These are phyloP conservation scores for Drosophila obscura DNA, from an alignment of 1,140 invertebrate species.

Conservation along the genomic window DNA sequence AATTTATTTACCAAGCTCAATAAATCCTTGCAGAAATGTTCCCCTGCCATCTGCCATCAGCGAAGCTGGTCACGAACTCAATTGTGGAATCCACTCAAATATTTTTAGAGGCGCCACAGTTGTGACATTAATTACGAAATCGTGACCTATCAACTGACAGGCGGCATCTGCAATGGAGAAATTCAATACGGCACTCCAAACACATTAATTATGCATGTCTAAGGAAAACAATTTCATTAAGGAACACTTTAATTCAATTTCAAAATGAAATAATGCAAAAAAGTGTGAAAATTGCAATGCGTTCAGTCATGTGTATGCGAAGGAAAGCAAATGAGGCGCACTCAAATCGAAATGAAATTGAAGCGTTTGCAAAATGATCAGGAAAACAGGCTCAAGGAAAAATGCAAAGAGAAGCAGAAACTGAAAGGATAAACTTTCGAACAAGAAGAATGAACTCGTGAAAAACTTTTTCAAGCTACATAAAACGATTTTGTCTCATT, in stretches of 20 bases:
- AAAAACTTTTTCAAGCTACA: conserved; percentile 10
- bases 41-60: conserved; percentile 16
- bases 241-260: conserved; percentile 41
- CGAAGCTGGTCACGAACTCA: conserved; percentile 48
- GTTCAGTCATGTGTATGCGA: conserved; percentile 20
- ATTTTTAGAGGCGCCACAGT: conserved; percentile 36
- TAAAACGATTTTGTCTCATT: conserved; percentile 10
- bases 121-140: conserved; percentile 48
- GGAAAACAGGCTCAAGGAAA: conserved; percentile 7
- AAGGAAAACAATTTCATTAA: background rate
- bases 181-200: conserved; percentile 6
- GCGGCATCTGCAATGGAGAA: conserved; percentile 16
- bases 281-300: conserved; percentile 17
- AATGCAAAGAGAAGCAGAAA: conserved; percentile 21
- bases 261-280: conserved; percentile 28
- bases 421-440: background rate
- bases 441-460: conserved; percentile 1
- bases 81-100: conserved; percentile 43
- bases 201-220: conserved; percentile 34
- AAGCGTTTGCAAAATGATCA: conserved; percentile 17
- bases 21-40: conserved; percentile 28
- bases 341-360: conserved; percentile 1
- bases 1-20: conserved; percentile 21
- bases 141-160: conserved; percentile 46
- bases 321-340: conserved; percentile 36